Base-by-base conservation (phyloP, 2,113 vertebrate species). In the Pithys albifrons region DNA sequence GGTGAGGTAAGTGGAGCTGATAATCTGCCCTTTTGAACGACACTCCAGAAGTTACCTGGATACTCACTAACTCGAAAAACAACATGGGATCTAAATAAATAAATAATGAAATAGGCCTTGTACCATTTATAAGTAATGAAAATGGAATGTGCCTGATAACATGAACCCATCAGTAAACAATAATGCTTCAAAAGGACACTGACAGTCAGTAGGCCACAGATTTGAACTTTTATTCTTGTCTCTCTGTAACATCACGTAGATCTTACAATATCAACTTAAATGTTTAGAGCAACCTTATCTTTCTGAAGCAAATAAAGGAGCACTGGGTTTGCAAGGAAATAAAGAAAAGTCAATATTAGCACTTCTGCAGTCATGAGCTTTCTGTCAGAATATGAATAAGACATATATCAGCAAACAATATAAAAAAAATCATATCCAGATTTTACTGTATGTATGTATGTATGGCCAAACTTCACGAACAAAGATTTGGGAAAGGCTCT, bases 121-220 rank as follows among this genome's bases (percentile, higher is more conserved):
- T 94, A 74, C 79, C 79, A 74, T 80, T 92, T 91, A 80, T 92
- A 93, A 94, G 83, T 74, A 84, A 94, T 89, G 90, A 71, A 93
- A 96, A 81, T 58, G 73, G 85, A 91, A 88, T 46, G 69, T 52
- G 72, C 37, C 39, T 59, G 82, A 84, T 75, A 88, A 78, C 31
- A 2, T 27, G 61, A 93, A 84, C 66, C 13, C 90, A 91, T 69
- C 76, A 78, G 69, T 61, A 83, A 91, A 94, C 41, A 72, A 43
- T 46, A 85, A 87, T 33, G 61, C 35, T 87, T 87, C 88, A 57
- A 94, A 95, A 89, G 33, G 61, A 55, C 54, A 31, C 83, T 55
- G 57, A 19, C 51, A 29, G 76, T 81, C 73, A 72, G 65, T 19
- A 85, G 57, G 70, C 41, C 77, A 91, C 65, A 82, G 57, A 93